phyloP scores from a whole-genome alignment of 2,113 vertebrate genomes.

The Tragelaphus scriptus region DNA sequence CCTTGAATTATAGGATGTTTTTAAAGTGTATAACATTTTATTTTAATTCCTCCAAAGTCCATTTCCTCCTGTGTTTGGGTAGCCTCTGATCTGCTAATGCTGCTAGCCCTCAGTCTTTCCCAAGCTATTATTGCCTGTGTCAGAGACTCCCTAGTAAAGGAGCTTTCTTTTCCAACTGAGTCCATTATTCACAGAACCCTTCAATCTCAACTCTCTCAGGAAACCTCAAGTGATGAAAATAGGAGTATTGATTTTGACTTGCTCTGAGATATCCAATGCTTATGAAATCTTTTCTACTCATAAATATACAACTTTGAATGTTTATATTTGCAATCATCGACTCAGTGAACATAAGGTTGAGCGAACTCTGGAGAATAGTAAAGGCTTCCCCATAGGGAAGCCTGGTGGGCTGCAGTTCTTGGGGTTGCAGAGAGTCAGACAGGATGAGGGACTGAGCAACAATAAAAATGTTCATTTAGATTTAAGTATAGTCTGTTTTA shows the following conservation, averaged over 20 bases:
- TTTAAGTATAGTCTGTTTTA: neutral
- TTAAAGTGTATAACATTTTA: neutral
- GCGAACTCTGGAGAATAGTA: neutral
- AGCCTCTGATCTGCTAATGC: neutral
- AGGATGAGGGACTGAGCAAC: neutral
- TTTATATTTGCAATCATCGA: neutral
- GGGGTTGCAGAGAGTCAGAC: neutral
- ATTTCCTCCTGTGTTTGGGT: neutral
- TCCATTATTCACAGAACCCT: neutral
- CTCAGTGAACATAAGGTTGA: neutral
- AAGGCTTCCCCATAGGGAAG: neutral
- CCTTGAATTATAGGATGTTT: neutral
- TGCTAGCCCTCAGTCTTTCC: neutral
- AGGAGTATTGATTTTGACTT: neutral
- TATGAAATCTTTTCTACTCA: conserved; percentile 21
- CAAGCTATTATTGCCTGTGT: neutral
- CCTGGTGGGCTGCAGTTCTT: neutral
- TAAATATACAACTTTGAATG: neutral
- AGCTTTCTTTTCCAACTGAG: neutral
- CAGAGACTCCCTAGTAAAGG: neutral
- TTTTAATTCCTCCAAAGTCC: neutral
- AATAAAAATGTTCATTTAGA: conserved; percentile 27
- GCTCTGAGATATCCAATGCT: neutral
- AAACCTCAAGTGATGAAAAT: conserved; percentile 10
- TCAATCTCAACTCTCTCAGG: neutral